These are phyloP conservation scores for Melitaea athalia DNA, from an alignment of 2,888 invertebrate species.

Conservation along the genomic window DNA sequence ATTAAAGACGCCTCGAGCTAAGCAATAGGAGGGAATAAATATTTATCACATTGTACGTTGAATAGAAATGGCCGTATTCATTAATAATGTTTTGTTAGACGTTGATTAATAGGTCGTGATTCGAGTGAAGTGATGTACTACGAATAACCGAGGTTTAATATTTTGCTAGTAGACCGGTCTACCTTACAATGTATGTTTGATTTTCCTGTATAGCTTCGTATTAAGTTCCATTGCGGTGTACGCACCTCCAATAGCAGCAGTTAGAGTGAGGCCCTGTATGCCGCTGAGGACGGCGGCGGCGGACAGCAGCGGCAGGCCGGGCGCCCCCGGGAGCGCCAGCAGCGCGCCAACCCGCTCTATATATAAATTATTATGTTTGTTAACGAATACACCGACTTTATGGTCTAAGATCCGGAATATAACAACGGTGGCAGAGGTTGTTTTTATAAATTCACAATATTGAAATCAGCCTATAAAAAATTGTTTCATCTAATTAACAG, in stretches of 20 bases:
- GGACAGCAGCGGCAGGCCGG: slow-evolving; percentile 88
- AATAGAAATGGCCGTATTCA: slow-evolving; percentile 20
- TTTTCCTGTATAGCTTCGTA: no score
- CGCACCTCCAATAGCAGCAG: slow-evolving; percentile 93
- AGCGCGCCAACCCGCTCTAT: slow-evolving; percentile 66
- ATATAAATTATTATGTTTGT: no score
- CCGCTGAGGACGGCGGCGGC: slow-evolving; percentile 90
- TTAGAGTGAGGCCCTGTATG: slow-evolving; percentile 92
- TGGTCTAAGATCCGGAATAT: no score
- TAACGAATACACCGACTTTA: no score
- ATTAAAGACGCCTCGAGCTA: slow-evolving; percentile 1
- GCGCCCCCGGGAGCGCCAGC: slow-evolving; percentile 82
- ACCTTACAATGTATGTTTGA: no score
- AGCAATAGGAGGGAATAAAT: slow-evolving; percentile 7
- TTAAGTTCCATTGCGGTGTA: no score
- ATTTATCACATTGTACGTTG: slow-evolving; percentile 16
- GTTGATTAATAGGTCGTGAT: slow-evolving; percentile 25
- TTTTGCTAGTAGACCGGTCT: not conserved
- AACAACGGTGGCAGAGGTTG: no score
- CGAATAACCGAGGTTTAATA: slow-evolving; percentile 8
- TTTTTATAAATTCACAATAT: no score
- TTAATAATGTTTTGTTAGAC: slow-evolving; percentile 27
- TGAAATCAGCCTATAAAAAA: no score
- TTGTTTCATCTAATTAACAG: no score
- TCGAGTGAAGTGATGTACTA: slow-evolving; percentile 15